Evolutionary conservation across 30 jellyfish, hydroid and myxozoan genomes (phyloP), one percentile per base, ranked within the genome.

Genomic region (Pseudorhiza aurosa): DNA sequence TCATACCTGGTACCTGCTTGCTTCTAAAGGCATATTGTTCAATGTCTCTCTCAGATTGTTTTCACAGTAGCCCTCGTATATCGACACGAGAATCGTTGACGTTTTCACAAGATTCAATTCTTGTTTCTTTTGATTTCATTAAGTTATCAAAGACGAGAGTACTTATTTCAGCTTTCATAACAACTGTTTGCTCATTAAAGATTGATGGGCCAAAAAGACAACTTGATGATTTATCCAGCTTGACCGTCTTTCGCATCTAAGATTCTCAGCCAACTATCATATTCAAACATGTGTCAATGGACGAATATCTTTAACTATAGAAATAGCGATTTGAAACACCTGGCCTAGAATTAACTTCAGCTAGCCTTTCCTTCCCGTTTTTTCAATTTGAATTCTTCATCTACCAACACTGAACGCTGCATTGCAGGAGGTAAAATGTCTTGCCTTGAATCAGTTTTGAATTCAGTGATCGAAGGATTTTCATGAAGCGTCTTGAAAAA

Each of bases 201-300:
- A 77, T 77, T 77, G 53, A 77, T 77, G 18, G 64, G 82, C 64
- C 67, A 77, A 77, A 76, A 62, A 77, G 89, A 76, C 89, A 46
- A 45, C 82, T 77, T 77, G 77, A 68, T 68, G 77, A 43, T 77
- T 51, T 33, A 43, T 46, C 6, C 14, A 59, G 25, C 82, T 27
- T 37, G 24, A 8, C 37, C 67, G 24, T 4, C 1, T 7, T 18
- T 19, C 37, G 67, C 67, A 53, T 33, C 4, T 53, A 37, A 3
- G 24, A 1, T 53, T 53, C 35, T 3, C 32, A 53, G 67, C 4
- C 17, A 19, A 1, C 3, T 53, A 33, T 53, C 3, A 39, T 39
- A 5, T 39, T 12, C 50, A 5, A 39, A 39, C 12, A 39, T n/a
- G n/a, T n/a, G n/a, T n/a, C n/a, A n/a, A n/a, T n/a, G n/a, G n/a